These are phyloP conservation scores for Peromyscus attwateri DNA, from an alignment of 2,797 vertebrate genomes.

Conservation along the genomic window DNA sequence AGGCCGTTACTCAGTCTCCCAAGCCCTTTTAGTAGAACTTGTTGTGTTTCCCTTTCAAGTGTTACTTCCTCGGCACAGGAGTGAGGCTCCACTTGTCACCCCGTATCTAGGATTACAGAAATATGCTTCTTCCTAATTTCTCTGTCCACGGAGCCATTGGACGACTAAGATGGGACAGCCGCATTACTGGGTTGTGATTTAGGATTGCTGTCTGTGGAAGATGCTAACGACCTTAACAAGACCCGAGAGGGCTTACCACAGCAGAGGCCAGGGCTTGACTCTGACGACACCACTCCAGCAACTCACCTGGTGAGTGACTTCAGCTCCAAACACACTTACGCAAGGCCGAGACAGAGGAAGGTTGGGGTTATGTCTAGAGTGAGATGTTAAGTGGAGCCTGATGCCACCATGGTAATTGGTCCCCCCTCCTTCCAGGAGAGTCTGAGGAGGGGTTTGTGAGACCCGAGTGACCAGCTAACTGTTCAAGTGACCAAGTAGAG, in stretches of 20 bases:
- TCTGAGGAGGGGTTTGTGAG: neutral
- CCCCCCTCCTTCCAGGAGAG: neutral
- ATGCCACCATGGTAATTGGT: rapidly evolving
- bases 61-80: neutral
- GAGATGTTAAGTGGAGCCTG: neutral
- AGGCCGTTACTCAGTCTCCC: neutral
- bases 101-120: neutral
- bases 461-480: neutral
- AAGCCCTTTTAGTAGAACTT: neutral
- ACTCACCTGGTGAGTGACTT: neutral
- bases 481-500: neutral
- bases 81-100: no score
- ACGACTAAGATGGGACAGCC: no score
- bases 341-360: neutral
- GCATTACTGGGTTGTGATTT: neutral
- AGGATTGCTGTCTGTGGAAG: neutral
- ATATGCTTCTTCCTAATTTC: no score
- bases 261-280: neutral
- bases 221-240: neutral
- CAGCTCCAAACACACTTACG: neutral
- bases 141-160: neutral
- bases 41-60: rapidly evolving
- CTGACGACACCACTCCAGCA: neutral
- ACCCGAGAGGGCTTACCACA: neutral
- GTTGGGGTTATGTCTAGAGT: neutral